Percentiles rank a stretch among this genome's conserved stretches.
Conservation (phyloP, 2,888 invertebrate genomes). For the Lasioglossum leucozonium region DNA sequence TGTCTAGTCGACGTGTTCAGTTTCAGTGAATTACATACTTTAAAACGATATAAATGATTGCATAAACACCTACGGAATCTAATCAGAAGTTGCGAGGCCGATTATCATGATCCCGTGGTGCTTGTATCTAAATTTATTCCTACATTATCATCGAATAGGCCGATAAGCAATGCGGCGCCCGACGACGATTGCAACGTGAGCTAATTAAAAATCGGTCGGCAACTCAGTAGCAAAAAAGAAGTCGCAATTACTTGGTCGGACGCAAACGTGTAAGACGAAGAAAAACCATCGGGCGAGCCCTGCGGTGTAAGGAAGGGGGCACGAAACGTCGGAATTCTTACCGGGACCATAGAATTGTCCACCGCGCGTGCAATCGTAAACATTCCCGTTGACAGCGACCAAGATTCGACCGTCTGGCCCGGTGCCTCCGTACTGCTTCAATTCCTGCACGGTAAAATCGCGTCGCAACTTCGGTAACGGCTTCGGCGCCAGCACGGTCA, state of each 20-base stretch:
- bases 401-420: constrained; percentile 94
- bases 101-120: constrained; percentile 28
- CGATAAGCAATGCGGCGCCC: constrained; percentile 2
- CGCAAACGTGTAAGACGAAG: neutral
- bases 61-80: neutral
- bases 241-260: neutral
- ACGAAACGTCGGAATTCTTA: constrained; percentile 84
- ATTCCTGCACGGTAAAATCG: constrained; percentile 95
- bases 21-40: neutral
- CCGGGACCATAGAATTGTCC: constrained; percentile 97
- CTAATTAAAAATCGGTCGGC: constrained; percentile 23
- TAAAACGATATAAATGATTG: neutral
- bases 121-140: constrained; percentile 23
- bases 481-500: constrained; percentile 85
- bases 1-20: neutral
- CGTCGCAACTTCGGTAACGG: constrained; percentile 92
- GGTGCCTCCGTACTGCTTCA: constrained; percentile 94
- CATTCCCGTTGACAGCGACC: constrained; percentile 96
- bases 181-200: neutral
- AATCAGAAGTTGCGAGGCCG: constrained; percentile 8
- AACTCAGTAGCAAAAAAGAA: neutral
- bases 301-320: neutral
- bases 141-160: neutral
- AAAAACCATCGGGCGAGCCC: neutral
- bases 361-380: constrained; percentile 97